Base-by-base conservation (phyloP, 2,113 vertebrate species). In the Epinephelus fuscoguttatus region DNA sequence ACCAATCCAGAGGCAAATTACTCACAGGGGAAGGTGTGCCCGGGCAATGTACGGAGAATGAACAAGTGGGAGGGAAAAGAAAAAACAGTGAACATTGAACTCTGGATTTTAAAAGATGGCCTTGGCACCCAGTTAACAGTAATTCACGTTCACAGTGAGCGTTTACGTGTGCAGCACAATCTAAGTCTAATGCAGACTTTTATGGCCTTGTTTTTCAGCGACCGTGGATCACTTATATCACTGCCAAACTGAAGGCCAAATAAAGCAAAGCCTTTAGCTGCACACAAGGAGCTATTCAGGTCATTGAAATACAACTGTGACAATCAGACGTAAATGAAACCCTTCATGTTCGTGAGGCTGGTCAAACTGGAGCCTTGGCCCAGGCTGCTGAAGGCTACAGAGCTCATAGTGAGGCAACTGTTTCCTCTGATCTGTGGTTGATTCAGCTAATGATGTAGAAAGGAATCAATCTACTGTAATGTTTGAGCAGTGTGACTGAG, bases 251-350 rank as follows among this genome's bases (percentile, higher is more conserved):
- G 84, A 87, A 74, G 80, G 86, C 87, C 72, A 85, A 88, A 92
- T 77, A 88, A 91, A 94, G 91, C 78, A 45, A 71, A 74, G 84
- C 71, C 78, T 91, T 90, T 17, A 78, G 78, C 80, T 21, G 3
- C 18, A 3, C n/a, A 94, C 89, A 93, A 92, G 84, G 91, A 91
- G 86, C 90, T 80, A 90, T 93, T 94, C 92, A 93, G 75, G 63
- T 67, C 82, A 61, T 8, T 91, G 90, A 93, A 88, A 88, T 88
- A 88, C 83, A 78, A 82, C 87, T 80, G 89, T 63, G 81, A 91
- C 86, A 88, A 90, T 92, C 86, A 81, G 78, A 75, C 49, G 40
- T 86, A 78, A 85, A 84, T 81, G 86, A 79, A 81, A 79, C 30
- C 70, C 75, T 75, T 86, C 84, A 60, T 78, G 84, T 86, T 70